These are phyloP conservation scores for Platanista minor DNA, from an alignment of 2,113 vertebrate species.

Conservation along the genomic window DNA sequence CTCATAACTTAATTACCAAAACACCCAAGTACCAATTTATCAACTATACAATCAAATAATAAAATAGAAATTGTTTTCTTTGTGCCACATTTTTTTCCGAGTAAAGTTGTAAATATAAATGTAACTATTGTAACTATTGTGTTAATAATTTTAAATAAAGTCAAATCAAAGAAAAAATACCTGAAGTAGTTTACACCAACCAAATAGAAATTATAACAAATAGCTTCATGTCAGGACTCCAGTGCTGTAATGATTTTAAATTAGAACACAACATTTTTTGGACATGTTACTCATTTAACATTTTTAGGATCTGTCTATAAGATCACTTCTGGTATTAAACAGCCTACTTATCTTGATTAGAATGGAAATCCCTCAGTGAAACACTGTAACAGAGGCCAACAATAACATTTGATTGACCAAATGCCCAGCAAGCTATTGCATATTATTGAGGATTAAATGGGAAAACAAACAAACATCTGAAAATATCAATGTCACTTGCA, in stretches of 20 bases:
- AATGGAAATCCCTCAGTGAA: conserved; percentile 66
- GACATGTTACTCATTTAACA: conserved; percentile 80
- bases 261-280: conserved; percentile 78
- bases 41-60: conserved; percentile 50
- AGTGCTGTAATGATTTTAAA: conserved; percentile 81
- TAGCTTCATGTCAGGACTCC: conserved; percentile 73
- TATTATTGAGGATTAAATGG: conserved; percentile 32
- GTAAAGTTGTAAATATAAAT: conserved; percentile 63
- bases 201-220: conserved; percentile 83
- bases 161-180: conserved; percentile 77
- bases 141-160: conserved; percentile 79
- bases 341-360: conserved; percentile 82
- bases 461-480: conserved; percentile 38
- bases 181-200: conserved; percentile 68
- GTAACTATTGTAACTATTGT: conserved; percentile 67
- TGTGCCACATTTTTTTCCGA: background rate
- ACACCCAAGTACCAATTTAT: conserved; percentile 1
- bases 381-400: conserved; percentile 55
- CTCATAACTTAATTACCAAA: conserved; percentile 32
- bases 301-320: conserved; percentile 81
- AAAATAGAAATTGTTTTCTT: conserved; percentile 37
- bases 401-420: conserved; percentile 58
- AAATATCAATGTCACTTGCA: background rate
- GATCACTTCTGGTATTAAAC: conserved; percentile 72
- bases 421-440: background rate